Base-by-base conservation (phyloP, 2,113 vertebrate genomes). In the Eulemur rufifrons region DNA sequence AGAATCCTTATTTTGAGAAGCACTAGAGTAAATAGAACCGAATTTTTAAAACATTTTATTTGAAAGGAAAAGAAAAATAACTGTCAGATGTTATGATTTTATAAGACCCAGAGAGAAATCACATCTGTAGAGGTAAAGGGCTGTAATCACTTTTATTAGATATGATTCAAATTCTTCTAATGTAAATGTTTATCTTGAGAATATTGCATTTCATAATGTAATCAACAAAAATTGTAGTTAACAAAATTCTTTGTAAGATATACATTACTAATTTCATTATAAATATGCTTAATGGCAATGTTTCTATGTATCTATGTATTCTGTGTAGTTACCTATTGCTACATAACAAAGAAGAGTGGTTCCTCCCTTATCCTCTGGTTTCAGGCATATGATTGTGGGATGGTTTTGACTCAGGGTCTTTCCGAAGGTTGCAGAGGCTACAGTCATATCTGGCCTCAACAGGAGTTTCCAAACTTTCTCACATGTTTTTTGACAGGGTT, bases 1-100 rank as follows among this genome's bases (percentile, higher is more conserved):
- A 11, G 13, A 50, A 90, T 90, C 14, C 15, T 74, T 94, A 94
- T 94, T 96, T 93, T 91, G 63, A 95, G 61, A 93, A 96, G 74
- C 39, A 54, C 25, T 52, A 80, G 23, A 95, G 37, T 82, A 89
- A 94, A 95, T 29, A 68, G 29, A 92, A 76, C 8, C 7, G 88
- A 74, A 69, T 45, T 11, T 54, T 82, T 91, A 82, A 85, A 74
- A 39, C 13, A 25, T 73, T 78, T 82, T 29, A 76, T 90, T 74
- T 92, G 74, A 66, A 77, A 81, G 39, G 25, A 71, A 86, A 77
- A 78, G 20, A 54, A 86, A 93, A 93, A 91, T 32, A 91, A 42
- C 12, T 6, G 21, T 52, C 10, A 42, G 10, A 52, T 54, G 11
- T 74, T 63, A 45, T 8, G 34, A 18, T 21, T 85, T 89, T 74